Base-by-base conservation (phyloP, 2,797 vertebrate species). In the Megalops cyprinoides region DNA sequence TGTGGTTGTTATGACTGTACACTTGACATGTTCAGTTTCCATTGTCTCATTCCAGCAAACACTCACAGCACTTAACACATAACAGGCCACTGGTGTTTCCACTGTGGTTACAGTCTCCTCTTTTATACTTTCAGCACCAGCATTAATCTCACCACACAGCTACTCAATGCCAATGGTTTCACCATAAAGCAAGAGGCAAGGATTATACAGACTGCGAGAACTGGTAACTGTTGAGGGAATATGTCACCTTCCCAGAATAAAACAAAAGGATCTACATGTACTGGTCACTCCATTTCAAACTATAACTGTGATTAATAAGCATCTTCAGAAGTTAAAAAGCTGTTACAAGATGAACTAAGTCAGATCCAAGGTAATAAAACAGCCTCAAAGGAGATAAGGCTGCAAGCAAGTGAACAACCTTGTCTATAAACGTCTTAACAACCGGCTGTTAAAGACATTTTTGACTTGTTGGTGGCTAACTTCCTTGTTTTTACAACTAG, bases 291-390 rank as follows among this genome's bases (percentile, higher is more conserved):
- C 4, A 37, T 65, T 65, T 65, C 10, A 65, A 65, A 65, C 62
- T 65, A 15, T 65, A 18, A 34, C 31, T 4, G 31, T 34, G 31
- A 31, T 37, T 65, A 37, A 65, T 65, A 15, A 65, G 31, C 62
- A 65, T 37, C 62, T 89, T 90, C 86, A 91, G 90, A 90, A 83
- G 74, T n/a, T 49, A 87, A 77, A 7, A 4, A 78, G 80, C 74
- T 31, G 62, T 65, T 37, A 14, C 2, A 7, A 34, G 31, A 37
- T n/a, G n/a, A n/a, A n/a, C n/a, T n/a, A n/a, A 20, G 62, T 14
- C 28, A 37, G 76, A 87, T 83, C 85, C 34, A 42, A 51, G 48
- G 23, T 15, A 80, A 86, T 39, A 74, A 49, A 77, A 23, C 42
- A 74, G 77, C 74, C 79, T 20, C 25, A 55, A 79, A 79, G 55